Base-by-base conservation (phyloP, 2,888 invertebrate species). In the Drosophila pegasa region DNA sequence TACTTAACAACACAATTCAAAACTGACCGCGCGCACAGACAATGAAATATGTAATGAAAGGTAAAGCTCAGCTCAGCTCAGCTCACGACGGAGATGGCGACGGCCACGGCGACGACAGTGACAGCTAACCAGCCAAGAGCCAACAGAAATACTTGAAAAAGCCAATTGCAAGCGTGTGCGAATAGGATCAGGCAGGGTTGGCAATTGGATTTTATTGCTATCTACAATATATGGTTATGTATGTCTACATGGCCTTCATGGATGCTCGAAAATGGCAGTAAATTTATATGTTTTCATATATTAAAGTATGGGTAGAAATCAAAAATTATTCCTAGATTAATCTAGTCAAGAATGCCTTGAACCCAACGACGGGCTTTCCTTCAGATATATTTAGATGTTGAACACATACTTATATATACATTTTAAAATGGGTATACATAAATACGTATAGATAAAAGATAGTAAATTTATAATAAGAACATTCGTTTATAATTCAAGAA, bases 1-100 rank as follows among this genome's bases (percentile, higher is more conserved):
- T 79, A 87, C 86, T 89, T 88, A 86, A 87, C 77, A 86, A 76
- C 83, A 82, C 86, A 86, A 87, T 87, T 75, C 86, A 67, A 87
- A 88, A 77, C 64, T 85, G 82, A 81, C 85, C 85, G 80, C 76
- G 83, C 82, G 71, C 72, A 70, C 88, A 85, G 80, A 86, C 83
- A 88, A 83, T 87, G 80, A 83, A 59, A 67, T 83, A 67, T 45
- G 70, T 75, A 85, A 82, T 82, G 76, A 79, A 81, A 81, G 79
- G 67, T 63, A 82, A 81, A 74, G 87, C 87, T 80, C 62, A 67
- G 61, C 63, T 67, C 71, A 69, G 51, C 50, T 50, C 35, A 51
- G 27, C 62, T 63, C 67, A 80, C 58, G 62, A 76, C 61, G 33
- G 52, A 20, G 45, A 54, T 40, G 31, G 52, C 47, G 27, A 64